Evolutionary conservation across 2,888 invertebrate species (phyloP), one percentile per base, ranked within the genome.

Genomic region (Calameuta filiformis): DNA sequence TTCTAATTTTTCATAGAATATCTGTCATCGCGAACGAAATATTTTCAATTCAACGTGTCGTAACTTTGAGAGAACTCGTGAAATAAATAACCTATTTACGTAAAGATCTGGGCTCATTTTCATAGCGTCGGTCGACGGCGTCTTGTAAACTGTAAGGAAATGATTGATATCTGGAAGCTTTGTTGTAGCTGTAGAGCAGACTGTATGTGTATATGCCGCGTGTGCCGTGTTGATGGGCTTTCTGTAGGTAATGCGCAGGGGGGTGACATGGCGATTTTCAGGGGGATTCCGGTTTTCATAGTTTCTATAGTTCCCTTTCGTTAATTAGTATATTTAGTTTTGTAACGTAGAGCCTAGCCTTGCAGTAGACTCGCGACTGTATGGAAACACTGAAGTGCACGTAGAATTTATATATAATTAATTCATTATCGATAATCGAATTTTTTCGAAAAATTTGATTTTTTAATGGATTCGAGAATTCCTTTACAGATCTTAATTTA

Each of bases 141-240:
- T 35, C 34, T 74, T 37, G 37, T 83, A 81, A 89, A 88, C 91
- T 91, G 90, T 86, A 87, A 88, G 90, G 90, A 91, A 88, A 90
- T 89, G 90, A 91, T 87, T 91, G 88, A 88, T 91, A 86, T 90
- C 86, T 88, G 91, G 90, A 90, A 84, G 85, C 86, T 89, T 85
- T 86, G 85, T 80, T 83, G 84, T 86, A 86, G 86, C 87, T 89
- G 87, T 86, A 86, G 87, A 90, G 90, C 89, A 89, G 89, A 88
- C 87, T 89, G 89, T 84, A 56, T 75, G 75, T 35, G 81, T 79
- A 76, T 76, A n/a, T 73, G 76, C 73, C 35, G 37, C 74, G 79
- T 80, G 78, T 79, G 75, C 74, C 81, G 78, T 83, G 79, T 79
- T 76, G 78, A 80, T 79, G 81, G 81, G 77, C 79, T 81, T 81